Evolutionary conservation across 2,797 vertebrate genomes (phyloP).

Genomic region (Taeniopygia guttata): DNA sequence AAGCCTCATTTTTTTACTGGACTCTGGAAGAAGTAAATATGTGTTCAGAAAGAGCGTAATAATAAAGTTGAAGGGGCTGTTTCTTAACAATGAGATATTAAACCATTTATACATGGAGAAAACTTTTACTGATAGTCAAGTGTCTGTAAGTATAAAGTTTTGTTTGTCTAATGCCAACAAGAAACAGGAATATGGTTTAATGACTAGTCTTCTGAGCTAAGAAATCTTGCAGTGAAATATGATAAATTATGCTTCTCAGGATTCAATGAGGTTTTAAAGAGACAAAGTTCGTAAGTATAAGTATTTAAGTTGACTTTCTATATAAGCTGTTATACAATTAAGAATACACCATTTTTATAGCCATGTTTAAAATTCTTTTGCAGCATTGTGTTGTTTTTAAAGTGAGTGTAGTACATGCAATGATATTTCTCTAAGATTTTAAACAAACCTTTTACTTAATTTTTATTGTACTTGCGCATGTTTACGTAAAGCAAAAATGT

Average conservation of each 20-base stretch:
- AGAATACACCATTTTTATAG: not conserved
- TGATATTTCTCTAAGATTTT: not conserved
- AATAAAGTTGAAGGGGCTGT: slow-evolving; percentile 24
- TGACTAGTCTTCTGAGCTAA: not conserved
- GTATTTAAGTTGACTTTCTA: slow-evolving; percentile 47
- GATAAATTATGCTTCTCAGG: slow-evolving; percentile 48
- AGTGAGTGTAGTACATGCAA: not conserved
- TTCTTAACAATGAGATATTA: slow-evolving; percentile 65
- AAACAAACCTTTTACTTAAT: not conserved
- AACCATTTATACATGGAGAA: slow-evolving; percentile 71
- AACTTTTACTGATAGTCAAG: slow-evolving; percentile 67
- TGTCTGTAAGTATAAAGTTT: slow-evolving; percentile 74
- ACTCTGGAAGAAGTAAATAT: slow-evolving; percentile 64
- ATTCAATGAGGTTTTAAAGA: slow-evolving; percentile 57
- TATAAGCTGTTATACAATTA: slow-evolving; percentile 1
- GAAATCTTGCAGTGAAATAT: slow-evolving; percentile 43
- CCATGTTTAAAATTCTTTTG: not conserved
- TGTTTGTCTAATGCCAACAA: slow-evolving; percentile 50
- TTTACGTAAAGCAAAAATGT: not conserved
- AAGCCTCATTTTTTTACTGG: slow-evolving; percentile 53
- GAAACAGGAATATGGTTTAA: slow-evolving; percentile 40
- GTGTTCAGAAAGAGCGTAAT: slow-evolving; percentile 27
- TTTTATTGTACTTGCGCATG: not conserved
- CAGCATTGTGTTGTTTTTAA: not conserved
- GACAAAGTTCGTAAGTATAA: slow-evolving; percentile 58